Evolutionary conservation across 2,888 invertebrate genomes (phyloP).

Genomic region (Dynastes grantii): DNA sequence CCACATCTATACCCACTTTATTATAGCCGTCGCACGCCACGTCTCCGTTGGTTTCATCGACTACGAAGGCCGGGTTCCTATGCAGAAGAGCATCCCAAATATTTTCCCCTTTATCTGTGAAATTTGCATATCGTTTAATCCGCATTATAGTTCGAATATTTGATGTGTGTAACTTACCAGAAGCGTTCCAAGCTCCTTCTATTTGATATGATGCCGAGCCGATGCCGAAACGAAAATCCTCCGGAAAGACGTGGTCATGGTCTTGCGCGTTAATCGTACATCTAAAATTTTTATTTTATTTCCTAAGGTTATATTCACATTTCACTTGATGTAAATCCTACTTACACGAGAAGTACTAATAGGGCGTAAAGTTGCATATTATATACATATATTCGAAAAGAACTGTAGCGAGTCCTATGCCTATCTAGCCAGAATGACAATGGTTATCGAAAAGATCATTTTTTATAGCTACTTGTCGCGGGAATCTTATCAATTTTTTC

Average conservation of each 20-base stretch:
- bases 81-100: conserved; percentile 72
- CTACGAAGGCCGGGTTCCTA: conserved; percentile 62
- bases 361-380: neutral
- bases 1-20: conserved; percentile 59
- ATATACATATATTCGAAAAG: neutral
- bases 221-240: conserved; percentile 63
- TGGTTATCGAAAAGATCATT: neutral
- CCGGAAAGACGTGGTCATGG: conserved; percentile 56
- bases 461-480: conserved; percentile 15
- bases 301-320: neutral
- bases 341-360: neutral
- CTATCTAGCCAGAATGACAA: neutral
- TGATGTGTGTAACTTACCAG: conserved; percentile 54
- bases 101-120: conserved; percentile 71
- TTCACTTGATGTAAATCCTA: neutral
- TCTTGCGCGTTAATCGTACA: conserved; percentile 5
- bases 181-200: conserved; percentile 61
- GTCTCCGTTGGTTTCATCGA: conserved; percentile 59
- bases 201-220: conserved; percentile 66
- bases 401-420: neutral
- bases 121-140: conserved; percentile 12
- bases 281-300: conserved; percentile 15
- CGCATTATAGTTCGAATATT: too few relatives aligned
- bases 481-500: conserved; percentile 20
- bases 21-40: conserved; percentile 63